phyloP scores from a whole-genome alignment of 2,797 vertebrate genomes.

The Karalla daura region DNA sequence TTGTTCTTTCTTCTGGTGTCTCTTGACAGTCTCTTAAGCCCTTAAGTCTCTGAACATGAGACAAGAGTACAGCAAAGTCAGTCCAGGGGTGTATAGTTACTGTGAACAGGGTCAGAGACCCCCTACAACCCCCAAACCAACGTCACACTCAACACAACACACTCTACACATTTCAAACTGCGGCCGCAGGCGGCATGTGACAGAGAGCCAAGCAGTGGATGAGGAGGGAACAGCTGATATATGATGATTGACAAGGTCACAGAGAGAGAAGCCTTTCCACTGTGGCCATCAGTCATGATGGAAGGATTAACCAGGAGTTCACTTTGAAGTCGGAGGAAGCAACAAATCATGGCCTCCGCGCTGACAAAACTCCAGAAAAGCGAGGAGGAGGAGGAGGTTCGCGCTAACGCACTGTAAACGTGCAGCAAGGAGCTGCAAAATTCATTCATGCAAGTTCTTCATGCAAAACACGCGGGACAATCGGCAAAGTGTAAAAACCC shows the following conservation, averaged over 20 bases:
- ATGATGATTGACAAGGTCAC: constrained; percentile 54
- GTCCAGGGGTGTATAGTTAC: constrained; percentile 70
- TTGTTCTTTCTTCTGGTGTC: constrained; percentile 32
- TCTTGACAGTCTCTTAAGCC: constrained; percentile 36
- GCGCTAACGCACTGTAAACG: too few relatives aligned
- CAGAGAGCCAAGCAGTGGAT: constrained; percentile 47
- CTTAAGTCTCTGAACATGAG: constrained; percentile 62
- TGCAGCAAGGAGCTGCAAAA: too few relatives aligned
- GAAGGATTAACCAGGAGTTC: constrained; percentile 37
- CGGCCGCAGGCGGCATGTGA: constrained; percentile 46
- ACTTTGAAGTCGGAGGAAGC: constrained; percentile 37
- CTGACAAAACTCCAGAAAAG: constrained; percentile 27
- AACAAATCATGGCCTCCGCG: constrained; percentile 9
- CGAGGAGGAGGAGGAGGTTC: constrained; percentile 6
- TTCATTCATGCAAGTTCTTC: too few relatives aligned
- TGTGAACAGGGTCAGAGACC: constrained; percentile 48
- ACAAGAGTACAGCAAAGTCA: constrained; percentile 69
- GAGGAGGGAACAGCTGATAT: constrained; percentile 67
- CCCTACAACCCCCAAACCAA: constrained; percentile 13
- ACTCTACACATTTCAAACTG: constrained; percentile 44
- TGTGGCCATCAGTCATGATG: constrained; percentile 39
- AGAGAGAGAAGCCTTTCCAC: constrained; percentile 54
- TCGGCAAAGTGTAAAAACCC: constrained; percentile 9
- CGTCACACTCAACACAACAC: constrained; percentile 32
- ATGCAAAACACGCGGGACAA: constrained; percentile 10